Conservation (phyloP, 1,140 invertebrate genomes). For the Trissolcus basalis region DNA sequence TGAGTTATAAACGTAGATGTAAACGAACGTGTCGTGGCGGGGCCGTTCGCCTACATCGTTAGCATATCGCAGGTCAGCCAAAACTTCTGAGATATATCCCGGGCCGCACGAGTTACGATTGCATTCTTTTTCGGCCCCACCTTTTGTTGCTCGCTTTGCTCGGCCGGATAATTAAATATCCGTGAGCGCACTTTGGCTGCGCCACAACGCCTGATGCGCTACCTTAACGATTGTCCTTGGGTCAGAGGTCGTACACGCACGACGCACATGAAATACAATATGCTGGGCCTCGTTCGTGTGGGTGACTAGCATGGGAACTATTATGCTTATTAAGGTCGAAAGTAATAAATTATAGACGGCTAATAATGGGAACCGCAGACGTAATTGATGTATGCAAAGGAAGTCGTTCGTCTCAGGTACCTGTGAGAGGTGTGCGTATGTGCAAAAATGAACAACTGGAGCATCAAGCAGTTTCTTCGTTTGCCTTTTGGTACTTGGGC, state of each 20-base stretch:
- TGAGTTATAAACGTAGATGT: slow-evolving; percentile 71
- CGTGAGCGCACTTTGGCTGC: slow-evolving; percentile 61
- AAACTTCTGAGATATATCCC: slow-evolving; percentile 51
- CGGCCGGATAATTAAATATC: slow-evolving; percentile 74
- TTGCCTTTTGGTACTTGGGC: slow-evolving; percentile 28
- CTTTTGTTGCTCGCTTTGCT: slow-evolving; percentile 42
- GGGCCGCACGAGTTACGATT: slow-evolving; percentile 56
- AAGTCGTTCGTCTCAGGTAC: slow-evolving; percentile 68
- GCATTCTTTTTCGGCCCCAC: slow-evolving; percentile 43
- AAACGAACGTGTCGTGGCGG: slow-evolving; percentile 64
- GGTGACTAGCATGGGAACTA: slow-evolving; percentile 71
- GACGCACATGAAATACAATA: slow-evolving; percentile 65
- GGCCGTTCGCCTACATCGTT: slow-evolving; percentile 54
- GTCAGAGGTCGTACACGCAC: slow-evolving; percentile 69
- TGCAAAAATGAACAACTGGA: slow-evolving; percentile 50
- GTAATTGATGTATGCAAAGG: slow-evolving; percentile 74
- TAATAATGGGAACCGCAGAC: slow-evolving; percentile 71
- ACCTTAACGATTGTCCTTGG: slow-evolving; percentile 76
- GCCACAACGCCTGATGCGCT: slow-evolving; percentile 64
- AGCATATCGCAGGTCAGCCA: slow-evolving; percentile 59
- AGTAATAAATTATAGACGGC: slow-evolving; percentile 75
- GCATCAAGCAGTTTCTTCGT: slow-evolving; percentile 44
- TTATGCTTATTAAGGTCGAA: slow-evolving; percentile 76
- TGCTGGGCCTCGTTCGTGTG: slow-evolving; percentile 43
- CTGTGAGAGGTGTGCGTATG: slow-evolving; percentile 50